phyloP scores from a whole-genome alignment of 2,113 vertebrate genomes.

The Himantopus leucocephalus region DNA sequence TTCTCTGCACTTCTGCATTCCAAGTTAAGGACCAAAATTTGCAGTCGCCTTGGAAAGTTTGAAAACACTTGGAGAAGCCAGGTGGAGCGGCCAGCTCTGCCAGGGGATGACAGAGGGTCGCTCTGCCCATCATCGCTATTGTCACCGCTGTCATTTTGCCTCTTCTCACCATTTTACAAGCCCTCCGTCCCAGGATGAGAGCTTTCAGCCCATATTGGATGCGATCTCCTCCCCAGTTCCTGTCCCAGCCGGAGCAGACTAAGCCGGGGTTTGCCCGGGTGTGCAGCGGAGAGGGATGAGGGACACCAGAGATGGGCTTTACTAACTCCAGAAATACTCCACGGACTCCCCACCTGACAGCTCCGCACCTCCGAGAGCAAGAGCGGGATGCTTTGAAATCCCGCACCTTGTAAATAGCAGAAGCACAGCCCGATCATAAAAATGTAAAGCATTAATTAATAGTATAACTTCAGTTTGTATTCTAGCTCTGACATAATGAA shows the following conservation, averaged over 20 bases:
- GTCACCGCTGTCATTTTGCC: not conserved
- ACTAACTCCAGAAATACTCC: not conserved
- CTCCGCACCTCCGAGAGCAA: not conserved
- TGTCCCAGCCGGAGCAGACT: fast-evolving
- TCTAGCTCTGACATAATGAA: conserved; percentile 52
- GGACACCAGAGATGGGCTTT: not conserved
- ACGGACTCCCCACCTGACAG: not conserved
- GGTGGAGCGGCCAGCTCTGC: not conserved
- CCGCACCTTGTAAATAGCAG: not conserved
- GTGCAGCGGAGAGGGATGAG: not conserved
- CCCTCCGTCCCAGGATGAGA: not conserved
- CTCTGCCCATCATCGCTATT: not conserved
- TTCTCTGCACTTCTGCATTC: not conserved
- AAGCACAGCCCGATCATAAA: conserved; percentile 12
- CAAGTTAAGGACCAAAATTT: not conserved
- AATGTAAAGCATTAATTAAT: conserved; percentile 66
- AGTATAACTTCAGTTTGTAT: conserved; percentile 49
- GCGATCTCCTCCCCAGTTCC: not conserved
- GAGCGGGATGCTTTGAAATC: not conserved
- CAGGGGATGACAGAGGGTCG: not conserved
- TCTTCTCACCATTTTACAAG: not conserved
- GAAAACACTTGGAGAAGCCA: not conserved
- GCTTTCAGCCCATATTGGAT: not conserved
- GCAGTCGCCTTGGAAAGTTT: not conserved
- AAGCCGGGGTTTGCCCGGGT: fast-evolving